Percentiles rank a stretch among this genome's conserved stretches.
phyloP scores from a whole-genome alignment of 2,113 vertebrate species.

The Serinus canaria region DNA sequence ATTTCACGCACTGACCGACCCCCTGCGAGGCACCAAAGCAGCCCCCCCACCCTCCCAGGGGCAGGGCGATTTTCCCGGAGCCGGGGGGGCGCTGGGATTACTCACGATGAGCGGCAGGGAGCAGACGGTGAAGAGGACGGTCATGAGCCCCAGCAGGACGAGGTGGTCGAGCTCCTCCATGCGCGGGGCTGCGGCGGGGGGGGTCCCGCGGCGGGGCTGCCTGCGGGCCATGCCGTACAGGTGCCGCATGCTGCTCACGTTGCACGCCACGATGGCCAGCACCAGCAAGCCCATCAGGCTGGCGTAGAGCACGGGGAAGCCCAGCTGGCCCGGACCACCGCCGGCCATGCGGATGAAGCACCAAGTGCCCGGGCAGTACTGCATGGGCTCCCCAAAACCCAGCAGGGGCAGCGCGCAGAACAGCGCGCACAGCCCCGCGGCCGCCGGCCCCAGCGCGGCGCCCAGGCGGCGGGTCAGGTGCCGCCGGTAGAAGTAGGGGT shows the following conservation, averaged over 20 bases:
- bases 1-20: fast-evolving
- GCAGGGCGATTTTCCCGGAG: too few relatives aligned
- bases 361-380: slow-evolving; percentile 82
- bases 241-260: slow-evolving; percentile 75
- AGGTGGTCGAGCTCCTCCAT: slow-evolving; percentile 78
- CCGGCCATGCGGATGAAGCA: slow-evolving; percentile 79
- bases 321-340: fast-evolving
- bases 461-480: slow-evolving; percentile 66
- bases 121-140: slow-evolving; percentile 76
- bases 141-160: slow-evolving; percentile 77
- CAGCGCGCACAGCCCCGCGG: slow-evolving; percentile 52
- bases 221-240: slow-evolving; percentile 73
- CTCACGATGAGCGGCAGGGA: slow-evolving; percentile 79
- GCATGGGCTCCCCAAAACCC: slow-evolving; percentile 69
- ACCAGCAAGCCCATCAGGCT: slow-evolving; percentile 72
- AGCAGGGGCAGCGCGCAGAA: slow-evolving; percentile 75
- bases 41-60: fast-evolving
- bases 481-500: slow-evolving; percentile 76
- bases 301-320: slow-evolving; percentile 77
- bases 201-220: not conserved
- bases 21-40: fast-evolving
- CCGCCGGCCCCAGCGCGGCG: not conserved
- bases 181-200: not conserved
- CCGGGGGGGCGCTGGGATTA: not conserved
- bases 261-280: slow-evolving; percentile 72